A percentile compares a stretch with the other conserved stretches of the same genome.
Conservation (phyloP, 2,888 invertebrate species). For the Sminthurides aquaticus region DNA sequence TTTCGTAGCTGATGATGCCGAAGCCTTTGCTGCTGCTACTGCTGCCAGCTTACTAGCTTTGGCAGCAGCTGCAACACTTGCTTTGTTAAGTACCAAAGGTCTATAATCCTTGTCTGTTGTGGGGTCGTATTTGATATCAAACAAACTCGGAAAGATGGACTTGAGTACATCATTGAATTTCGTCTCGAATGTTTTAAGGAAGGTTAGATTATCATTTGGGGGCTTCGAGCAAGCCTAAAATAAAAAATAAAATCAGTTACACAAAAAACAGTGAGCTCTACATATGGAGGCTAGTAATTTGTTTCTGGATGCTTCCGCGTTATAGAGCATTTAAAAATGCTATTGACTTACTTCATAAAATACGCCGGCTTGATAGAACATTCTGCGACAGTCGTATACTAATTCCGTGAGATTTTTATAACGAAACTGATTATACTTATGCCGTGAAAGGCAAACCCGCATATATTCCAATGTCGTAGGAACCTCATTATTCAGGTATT, state of each 20-base stretch:
- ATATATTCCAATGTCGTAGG: constrained; percentile 25
- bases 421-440: background rate
- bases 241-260: background rate
- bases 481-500: constrained; percentile 15
- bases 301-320: too few relatives aligned
- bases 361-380: constrained; percentile 28
- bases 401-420: constrained; percentile 19
- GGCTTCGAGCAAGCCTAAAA: background rate
- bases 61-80: background rate
- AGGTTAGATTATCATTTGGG: constrained; percentile 14
- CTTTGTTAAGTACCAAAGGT: background rate
- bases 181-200: constrained; percentile 7
- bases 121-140: constrained; percentile 11
- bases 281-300: background rate
- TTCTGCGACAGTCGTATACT: constrained; percentile 19
- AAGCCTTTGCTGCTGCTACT: background rate
- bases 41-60: too few relatives aligned
- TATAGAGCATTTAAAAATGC: too few relatives aligned
- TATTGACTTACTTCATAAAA: constrained; percentile 27
- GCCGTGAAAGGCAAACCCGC: constrained; percentile 17
- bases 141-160: background rate
- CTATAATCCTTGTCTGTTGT: background rate
- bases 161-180: constrained; percentile 7
- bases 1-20: too few relatives aligned
- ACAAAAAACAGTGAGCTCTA: background rate